phyloP scores from a whole-genome alignment of 2,113 vertebrate genomes.

The rabbit (Oryctolagus cuniculus) region DNA sequence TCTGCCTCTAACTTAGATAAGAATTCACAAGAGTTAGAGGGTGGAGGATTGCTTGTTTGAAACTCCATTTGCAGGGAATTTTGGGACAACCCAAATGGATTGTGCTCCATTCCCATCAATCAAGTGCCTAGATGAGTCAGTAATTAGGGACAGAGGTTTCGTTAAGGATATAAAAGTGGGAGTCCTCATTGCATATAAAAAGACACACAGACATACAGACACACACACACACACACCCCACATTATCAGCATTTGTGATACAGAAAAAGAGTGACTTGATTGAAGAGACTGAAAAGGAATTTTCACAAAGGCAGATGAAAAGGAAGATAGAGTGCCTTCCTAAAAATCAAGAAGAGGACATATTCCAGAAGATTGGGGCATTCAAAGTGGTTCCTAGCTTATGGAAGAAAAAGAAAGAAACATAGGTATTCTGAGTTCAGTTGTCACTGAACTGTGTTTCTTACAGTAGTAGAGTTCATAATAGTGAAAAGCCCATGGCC shows the following conservation, averaged over 20 bases:
- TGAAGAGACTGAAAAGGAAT: background rate
- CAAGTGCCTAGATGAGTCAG: background rate
- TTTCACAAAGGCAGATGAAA: background rate
- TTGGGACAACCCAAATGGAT: background rate
- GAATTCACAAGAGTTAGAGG: background rate
- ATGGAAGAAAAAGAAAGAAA: background rate
- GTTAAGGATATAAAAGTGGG: background rate
- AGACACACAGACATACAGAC: background rate
- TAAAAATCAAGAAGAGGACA: background rate
- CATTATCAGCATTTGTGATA: background rate
- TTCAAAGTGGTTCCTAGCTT: background rate
- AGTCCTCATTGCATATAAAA: background rate
- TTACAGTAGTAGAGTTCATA: background rate
- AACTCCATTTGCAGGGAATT: background rate
- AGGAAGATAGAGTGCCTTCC: background rate
- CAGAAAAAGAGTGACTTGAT: background rate
- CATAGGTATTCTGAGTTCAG: accelerated
- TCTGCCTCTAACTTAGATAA: background rate
- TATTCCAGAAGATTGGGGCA: background rate
- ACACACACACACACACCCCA: too few relatives aligned
- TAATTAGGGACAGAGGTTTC: background rate
- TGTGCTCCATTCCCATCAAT: background rate
- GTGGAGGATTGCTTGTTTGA: background rate
- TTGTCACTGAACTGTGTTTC: background rate
- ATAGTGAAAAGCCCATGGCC: background rate